Percentiles rank a stretch among this genome's conserved stretches.
phyloP scores from a whole-genome alignment of 2,888 invertebrate species.

The Eutolmus rufibarbis region DNA sequence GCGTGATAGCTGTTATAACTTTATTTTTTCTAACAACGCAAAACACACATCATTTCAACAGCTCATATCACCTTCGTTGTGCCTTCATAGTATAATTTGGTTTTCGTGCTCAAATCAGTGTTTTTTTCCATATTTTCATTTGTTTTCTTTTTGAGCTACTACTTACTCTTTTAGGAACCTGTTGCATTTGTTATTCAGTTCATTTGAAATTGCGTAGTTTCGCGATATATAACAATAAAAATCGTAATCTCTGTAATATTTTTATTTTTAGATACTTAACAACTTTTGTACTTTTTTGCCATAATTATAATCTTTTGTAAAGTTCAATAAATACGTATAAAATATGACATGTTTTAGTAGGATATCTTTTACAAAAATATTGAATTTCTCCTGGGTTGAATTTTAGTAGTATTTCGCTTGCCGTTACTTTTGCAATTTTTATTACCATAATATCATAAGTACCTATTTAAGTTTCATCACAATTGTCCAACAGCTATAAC shows the following conservation, averaged over 20 bases:
- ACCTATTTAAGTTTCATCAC: no score
- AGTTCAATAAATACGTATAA: conserved; percentile 12
- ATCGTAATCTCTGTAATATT: conserved; percentile 26
- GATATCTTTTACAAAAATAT: not conserved
- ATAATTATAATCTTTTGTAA: conserved; percentile 37
- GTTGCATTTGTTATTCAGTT: conserved; percentile 30
- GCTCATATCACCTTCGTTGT: not conserved
- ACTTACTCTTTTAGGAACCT: not conserved
- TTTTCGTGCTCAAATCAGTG: not conserved
- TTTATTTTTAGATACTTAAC: conserved; percentile 28
- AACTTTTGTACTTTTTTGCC: conserved; percentile 38
- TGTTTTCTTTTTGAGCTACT: not conserved
- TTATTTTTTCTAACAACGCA: no score
- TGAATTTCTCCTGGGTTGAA: not conserved
- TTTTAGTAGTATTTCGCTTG: not conserved
- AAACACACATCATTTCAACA: not conserved
- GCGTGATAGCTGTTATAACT: not conserved
- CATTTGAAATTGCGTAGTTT: not conserved
- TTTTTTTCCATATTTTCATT: not conserved
- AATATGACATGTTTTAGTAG: not conserved
- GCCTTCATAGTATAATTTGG: not conserved
- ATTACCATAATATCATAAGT: no score
- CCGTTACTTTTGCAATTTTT: no score
- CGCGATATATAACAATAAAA: not conserved
- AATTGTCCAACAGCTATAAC: no score